Evolutionary conservation across 2,113 vertebrate genomes (phyloP).

Genomic region (Malurus melanocephalus): DNA sequence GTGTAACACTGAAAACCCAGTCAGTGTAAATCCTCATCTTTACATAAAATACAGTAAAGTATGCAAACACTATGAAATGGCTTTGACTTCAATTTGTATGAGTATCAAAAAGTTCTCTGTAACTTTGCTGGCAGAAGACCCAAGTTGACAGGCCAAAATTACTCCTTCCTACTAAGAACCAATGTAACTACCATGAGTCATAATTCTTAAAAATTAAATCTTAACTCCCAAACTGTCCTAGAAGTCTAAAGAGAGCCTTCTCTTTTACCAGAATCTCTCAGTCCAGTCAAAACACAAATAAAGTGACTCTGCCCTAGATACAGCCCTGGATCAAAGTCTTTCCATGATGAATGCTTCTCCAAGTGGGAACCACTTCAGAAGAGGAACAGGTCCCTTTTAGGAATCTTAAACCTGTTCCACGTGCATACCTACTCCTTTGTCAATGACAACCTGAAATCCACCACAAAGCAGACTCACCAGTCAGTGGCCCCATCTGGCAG

Average conservation of each 20-base stretch:
- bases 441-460: background rate
- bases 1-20: background rate
- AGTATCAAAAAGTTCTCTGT: background rate
- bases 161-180: background rate
- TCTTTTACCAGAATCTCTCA: background rate
- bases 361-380: background rate
- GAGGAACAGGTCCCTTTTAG: background rate
- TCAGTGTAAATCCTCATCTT: background rate
- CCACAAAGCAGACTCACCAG: background rate
- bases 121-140: background rate
- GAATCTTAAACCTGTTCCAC: background rate
- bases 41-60: background rate
- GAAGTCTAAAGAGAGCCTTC: background rate
- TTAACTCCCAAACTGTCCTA: background rate
- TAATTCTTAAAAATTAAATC: background rate
- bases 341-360: background rate
- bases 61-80: accelerated
- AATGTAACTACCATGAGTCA: background rate
- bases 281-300: background rate
- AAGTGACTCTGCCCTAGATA: background rate
- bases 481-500: background rate
- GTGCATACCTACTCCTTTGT: background rate
- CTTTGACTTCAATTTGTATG: background rate
- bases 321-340: background rate
- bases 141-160: background rate